Conservation (phyloP, 2,113 vertebrate species). For the Danionella cerebrum region DNA sequence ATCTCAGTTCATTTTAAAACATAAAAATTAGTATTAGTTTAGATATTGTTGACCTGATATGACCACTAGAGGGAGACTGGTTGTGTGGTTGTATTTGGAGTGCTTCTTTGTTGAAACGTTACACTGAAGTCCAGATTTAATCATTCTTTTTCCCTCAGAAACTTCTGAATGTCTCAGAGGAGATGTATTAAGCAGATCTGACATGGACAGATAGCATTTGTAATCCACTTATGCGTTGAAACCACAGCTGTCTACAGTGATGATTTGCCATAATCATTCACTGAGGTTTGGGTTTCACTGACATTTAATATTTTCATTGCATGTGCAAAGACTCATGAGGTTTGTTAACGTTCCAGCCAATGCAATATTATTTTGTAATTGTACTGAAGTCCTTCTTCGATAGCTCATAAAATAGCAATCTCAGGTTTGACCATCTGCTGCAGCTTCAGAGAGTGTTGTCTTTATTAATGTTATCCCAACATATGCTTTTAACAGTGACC, state of each 20-base stretch:
- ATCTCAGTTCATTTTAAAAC: too few species aligned
- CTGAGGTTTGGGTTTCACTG: constrained; percentile 24
- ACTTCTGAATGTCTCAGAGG: not conserved
- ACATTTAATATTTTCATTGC: not conserved
- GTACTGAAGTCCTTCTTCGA: constrained; percentile 5
- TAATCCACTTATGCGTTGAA: constrained; percentile 13
- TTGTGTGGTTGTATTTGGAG: not conserved
- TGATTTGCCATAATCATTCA: constrained; percentile 17
- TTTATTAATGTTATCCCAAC: constrained; percentile 25
- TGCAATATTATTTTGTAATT: constrained; percentile 22
- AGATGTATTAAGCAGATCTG: not conserved
- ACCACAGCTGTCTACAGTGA: not conserved
- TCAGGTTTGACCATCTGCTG: constrained; percentile 31
- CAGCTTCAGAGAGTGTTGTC: constrained; percentile 7
- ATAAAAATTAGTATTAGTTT: not conserved
- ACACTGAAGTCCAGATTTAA: constrained; percentile 12
- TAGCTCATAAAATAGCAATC: constrained; percentile 29
- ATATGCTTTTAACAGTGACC: not conserved
- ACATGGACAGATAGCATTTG: constrained; percentile 28
- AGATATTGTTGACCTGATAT: not conserved
- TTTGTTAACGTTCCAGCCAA: constrained; percentile 15
- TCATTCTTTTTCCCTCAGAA: not conserved
- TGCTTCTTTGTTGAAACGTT: not conserved
- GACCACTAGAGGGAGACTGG: constrained; percentile 29
- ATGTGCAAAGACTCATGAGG: constrained; percentile 12